Conservation (phyloP, 2,797 vertebrate genomes). For the Pangasius mekongensis region DNA sequence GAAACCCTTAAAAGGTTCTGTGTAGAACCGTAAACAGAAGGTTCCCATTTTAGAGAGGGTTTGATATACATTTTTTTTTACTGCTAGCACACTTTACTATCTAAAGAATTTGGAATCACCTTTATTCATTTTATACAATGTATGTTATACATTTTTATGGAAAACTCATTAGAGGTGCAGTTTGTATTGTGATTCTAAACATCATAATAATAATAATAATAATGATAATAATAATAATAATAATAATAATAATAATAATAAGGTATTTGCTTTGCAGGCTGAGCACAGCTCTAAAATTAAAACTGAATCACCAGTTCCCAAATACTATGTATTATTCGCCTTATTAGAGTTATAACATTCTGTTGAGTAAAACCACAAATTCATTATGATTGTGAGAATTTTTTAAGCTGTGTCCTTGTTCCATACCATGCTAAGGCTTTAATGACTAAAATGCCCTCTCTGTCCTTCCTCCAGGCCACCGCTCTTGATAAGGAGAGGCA, state of each 20-base stretch:
- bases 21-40: neutral
- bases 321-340: neutral
- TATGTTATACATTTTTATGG: neutral
- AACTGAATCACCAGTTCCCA: neutral
- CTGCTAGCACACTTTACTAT: neutral
- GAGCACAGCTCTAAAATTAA: neutral
- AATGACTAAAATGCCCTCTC: neutral
- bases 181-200: neutral
- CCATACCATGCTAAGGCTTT: neutral
- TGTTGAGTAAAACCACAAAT: neutral
- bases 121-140: neutral
- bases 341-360: neutral
- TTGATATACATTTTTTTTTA: neutral
- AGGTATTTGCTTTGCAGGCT: neutral
- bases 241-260: no score
- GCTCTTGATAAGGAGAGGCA: constrained; percentile 99
- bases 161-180: neutral
- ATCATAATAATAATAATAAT: neutral
- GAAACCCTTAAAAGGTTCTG: neutral
- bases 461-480: constrained; percentile 86
- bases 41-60: neutral
- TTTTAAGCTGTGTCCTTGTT: neutral
- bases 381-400: neutral
- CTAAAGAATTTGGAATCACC: neutral
- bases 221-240: neutral